phyloP scores from a whole-genome alignment of 2,888 invertebrate genomes.

The Allacma fusca region DNA sequence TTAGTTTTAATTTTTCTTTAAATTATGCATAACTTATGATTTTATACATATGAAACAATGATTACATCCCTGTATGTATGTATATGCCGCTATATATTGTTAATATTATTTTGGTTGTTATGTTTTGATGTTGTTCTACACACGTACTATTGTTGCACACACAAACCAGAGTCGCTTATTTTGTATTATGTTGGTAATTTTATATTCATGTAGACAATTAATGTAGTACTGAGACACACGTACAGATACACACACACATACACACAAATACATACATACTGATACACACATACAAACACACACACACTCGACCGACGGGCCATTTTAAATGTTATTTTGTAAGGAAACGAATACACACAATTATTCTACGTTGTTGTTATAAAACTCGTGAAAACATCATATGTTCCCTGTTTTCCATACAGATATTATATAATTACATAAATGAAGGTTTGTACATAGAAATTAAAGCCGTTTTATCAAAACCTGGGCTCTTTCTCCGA shows the following conservation, averaged over 20 bases:
- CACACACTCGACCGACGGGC: slow-evolving; percentile 1
- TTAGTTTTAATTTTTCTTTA: background rate
- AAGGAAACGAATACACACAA: no score
- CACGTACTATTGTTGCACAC: background rate
- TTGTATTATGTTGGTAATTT: slow-evolving; percentile 1
- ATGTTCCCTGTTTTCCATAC: slow-evolving; percentile 1
- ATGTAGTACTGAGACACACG: background rate
- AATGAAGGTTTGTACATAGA: background rate
- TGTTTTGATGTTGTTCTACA: background rate
- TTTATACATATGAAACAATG: background rate
- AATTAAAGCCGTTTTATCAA: background rate
- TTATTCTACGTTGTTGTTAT: no score
- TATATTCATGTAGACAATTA: background rate
- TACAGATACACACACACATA: no score
- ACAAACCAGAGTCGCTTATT: slow-evolving; percentile 3
- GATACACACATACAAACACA: no score
- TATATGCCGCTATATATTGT: background rate
- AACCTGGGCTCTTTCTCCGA: background rate
- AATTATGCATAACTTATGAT: background rate
- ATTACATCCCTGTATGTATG: no score
- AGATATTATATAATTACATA: background rate
- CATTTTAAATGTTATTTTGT: background rate
- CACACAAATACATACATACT: background rate
- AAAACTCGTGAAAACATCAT: background rate
- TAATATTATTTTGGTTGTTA: slow-evolving; percentile 1